Conservation (phyloP, 2,113 vertebrate genomes). For the Melanostigma gelatinosum region DNA sequence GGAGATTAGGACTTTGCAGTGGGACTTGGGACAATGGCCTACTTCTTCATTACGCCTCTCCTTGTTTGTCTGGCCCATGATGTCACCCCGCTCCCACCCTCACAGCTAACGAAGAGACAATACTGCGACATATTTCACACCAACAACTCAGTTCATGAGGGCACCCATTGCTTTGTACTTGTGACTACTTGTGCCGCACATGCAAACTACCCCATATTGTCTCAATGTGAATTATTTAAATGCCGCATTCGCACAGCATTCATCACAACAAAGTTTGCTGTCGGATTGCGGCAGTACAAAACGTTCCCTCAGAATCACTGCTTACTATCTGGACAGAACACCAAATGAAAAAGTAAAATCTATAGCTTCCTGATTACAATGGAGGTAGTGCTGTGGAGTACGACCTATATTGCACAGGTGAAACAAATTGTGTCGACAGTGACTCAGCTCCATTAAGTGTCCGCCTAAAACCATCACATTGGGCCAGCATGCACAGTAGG, state of each 20-base stretch:
- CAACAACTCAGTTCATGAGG: not conserved
- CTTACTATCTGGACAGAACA: not conserved
- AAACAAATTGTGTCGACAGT: not conserved
- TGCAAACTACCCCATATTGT: not conserved
- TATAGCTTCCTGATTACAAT: not conserved
- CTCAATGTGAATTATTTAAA: not conserved
- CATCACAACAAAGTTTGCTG: not conserved
- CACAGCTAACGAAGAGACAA: not conserved
- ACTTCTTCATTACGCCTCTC: constrained; percentile 49
- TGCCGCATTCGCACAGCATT: no score
- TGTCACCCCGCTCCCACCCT: constrained; percentile 1
- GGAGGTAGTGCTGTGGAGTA: not conserved
- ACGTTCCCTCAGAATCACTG: not conserved
- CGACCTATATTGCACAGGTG: not conserved
- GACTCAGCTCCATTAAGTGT: not conserved
- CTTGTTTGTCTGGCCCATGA: constrained; percentile 41
- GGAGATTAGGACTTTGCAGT: constrained; percentile 36
- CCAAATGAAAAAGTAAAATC: not conserved
- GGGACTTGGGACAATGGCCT: constrained; percentile 41
- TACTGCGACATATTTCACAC: not conserved
- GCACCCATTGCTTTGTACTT: not conserved
- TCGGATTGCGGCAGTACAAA: not conserved
- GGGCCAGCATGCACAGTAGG: not conserved
- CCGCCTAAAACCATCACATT: not conserved
- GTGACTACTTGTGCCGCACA: no score